Evolutionary conservation across 2,797 vertebrate genomes (phyloP).

Genomic region (Neosalanx taihuensis): DNA sequence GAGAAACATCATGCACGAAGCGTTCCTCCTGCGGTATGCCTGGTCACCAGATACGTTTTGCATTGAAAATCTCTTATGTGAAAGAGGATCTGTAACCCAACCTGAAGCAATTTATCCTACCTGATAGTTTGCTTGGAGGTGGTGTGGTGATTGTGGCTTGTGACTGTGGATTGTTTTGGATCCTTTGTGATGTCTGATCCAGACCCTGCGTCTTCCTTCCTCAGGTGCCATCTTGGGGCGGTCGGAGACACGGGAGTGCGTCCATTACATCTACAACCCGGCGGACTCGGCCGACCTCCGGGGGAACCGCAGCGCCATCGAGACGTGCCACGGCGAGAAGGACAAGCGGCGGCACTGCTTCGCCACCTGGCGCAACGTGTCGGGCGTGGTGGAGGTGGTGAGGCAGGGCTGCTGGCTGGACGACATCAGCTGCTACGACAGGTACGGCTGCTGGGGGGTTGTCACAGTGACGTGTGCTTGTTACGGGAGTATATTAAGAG

Average conservation of each 20-base stretch:
- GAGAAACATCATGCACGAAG: neutral
- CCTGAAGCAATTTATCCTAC: neutral
- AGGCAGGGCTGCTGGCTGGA: slow-evolving; percentile 95
- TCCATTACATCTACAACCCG: slow-evolving; percentile 86
- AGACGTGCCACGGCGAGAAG: slow-evolving; percentile 83
- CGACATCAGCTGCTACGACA: slow-evolving; percentile 90
- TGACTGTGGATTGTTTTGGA: neutral
- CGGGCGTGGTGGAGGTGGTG: slow-evolving; percentile 85
- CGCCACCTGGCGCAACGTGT: slow-evolving; percentile 90
- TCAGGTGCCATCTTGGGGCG: slow-evolving; percentile 89
- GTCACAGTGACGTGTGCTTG: neutral
- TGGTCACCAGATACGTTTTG: neutral
- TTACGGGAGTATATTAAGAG: neutral
- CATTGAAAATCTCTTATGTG: neutral
- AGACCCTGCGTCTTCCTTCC: neutral
- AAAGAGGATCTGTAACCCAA: neutral
- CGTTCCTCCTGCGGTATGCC: no score
- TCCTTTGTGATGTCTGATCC: no score
- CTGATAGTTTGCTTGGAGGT: neutral
- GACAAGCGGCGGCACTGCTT: slow-evolving; percentile 92
- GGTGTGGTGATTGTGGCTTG: no score
- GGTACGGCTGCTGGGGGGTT: slow-evolving; percentile 58
- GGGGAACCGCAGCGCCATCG: slow-evolving; percentile 80
- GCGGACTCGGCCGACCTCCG: slow-evolving; percentile 71
- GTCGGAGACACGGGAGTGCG: slow-evolving; percentile 87